Conservation (phyloP, 1,140 invertebrate species). For the Nomia melanderi region DNA sequence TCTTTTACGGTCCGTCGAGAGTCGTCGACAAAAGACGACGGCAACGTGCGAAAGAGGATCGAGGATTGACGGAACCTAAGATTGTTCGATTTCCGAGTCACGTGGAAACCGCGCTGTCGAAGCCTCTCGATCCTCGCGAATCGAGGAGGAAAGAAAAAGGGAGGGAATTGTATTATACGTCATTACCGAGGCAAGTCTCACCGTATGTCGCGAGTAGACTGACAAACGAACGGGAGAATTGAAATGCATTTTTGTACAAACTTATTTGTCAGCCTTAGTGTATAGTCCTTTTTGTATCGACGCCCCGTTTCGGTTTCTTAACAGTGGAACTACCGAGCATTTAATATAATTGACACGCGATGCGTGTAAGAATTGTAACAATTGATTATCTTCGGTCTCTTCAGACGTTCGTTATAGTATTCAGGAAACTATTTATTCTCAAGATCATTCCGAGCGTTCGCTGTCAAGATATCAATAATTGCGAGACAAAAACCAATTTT, state of each 20-base stretch:
- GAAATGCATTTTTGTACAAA: not conserved
- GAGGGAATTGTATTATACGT: slow-evolving; percentile 36
- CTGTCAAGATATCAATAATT: too few relatives aligned
- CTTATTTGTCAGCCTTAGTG: not conserved
- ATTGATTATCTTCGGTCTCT: too few relatives aligned
- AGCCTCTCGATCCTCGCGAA: not conserved
- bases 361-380: too few relatives aligned
- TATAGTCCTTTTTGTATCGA: not conserved
- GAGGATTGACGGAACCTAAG: not conserved
- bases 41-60: slow-evolving; percentile 5
- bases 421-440: too few relatives aligned
- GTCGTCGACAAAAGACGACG: slow-evolving; percentile 2
- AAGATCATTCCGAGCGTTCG: too few relatives aligned
- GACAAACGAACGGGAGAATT: not conserved
- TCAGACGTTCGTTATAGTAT: too few relatives aligned
- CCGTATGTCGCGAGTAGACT: slow-evolving; percentile 15
- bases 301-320: too few relatives aligned
- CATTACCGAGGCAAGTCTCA: slow-evolving; percentile 23
- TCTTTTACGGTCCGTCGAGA: not conserved
- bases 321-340: too few relatives aligned
- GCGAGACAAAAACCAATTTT: too few relatives aligned
- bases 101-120: too few relatives aligned
- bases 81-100: not conserved
- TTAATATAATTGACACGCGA: too few relatives aligned
- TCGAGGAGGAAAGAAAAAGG: not conserved